These are phyloP conservation scores for Camponotus vicinus DNA, from an alignment of 1,140 invertebrate species.

Conservation along the genomic window DNA sequence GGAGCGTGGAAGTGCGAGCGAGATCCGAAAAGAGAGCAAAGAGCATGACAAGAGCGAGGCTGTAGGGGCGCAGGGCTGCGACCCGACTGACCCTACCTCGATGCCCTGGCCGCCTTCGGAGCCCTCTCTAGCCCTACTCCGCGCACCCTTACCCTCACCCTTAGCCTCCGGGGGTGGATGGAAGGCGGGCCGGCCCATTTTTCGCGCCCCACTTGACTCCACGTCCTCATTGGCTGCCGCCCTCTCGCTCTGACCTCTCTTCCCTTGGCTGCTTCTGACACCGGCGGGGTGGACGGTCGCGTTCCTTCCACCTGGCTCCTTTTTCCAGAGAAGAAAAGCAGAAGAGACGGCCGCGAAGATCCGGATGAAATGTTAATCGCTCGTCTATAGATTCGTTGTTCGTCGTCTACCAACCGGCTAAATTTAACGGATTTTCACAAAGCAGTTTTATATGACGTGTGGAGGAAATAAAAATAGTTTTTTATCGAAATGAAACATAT, in stretches of 20 bases:
- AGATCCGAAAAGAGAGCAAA: conserved; percentile 74
- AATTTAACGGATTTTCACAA: conserved; percentile 10
- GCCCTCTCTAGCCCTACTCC: conserved; percentile 80
- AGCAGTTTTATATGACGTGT: background rate
- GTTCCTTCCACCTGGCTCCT: conserved; percentile 65
- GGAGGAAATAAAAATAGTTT: too few relatives aligned
- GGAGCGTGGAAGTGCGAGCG: background rate
- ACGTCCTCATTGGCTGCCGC: conserved; percentile 82
- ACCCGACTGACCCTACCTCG: conserved; percentile 85
- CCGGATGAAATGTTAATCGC: conserved; percentile 49
- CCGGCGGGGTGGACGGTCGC: conserved; percentile 69
- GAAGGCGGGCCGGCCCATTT: conserved; percentile 83
- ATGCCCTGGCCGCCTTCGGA: conserved; percentile 80
- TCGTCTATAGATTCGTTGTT: background rate
- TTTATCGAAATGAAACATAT: background rate
- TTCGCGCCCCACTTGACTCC: conserved; percentile 85
- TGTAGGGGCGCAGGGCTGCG: conserved; percentile 83
- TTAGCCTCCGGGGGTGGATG: conserved; percentile 79
- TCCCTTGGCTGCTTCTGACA: conserved; percentile 71
- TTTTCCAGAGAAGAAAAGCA: conserved; percentile 47
- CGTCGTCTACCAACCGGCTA: conserved; percentile 1
- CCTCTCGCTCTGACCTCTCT: conserved; percentile 83
- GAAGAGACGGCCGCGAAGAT: conserved; percentile 34
- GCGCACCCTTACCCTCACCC: conserved; percentile 81
- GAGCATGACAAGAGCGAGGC: conserved; percentile 79